Conservation (phyloP, 2,888 invertebrate genomes). For the Patella depressa region DNA sequence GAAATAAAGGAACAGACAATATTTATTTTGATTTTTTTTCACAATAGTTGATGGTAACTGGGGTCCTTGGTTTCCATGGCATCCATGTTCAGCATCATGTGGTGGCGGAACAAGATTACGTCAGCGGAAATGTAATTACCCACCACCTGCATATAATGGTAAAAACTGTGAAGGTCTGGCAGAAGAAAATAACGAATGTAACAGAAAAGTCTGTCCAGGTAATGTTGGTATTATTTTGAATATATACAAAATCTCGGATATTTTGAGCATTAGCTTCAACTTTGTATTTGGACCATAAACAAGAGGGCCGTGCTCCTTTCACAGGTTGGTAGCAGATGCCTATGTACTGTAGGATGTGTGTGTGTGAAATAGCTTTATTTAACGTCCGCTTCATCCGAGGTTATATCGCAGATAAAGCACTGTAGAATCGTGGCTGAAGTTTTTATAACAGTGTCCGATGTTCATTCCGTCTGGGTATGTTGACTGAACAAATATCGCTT, state of each 20-base stretch:
- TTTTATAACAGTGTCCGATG: too few species aligned
- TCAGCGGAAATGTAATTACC: conserved; percentile 60
- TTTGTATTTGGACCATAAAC: background rate
- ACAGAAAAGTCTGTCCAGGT: conserved; percentile 58
- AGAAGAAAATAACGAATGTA: conserved; percentile 49
- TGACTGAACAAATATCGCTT: too few species aligned
- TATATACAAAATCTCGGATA: too few species aligned
- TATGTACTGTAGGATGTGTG: background rate
- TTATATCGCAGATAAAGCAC: too few species aligned
- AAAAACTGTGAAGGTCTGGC: conserved; percentile 47
- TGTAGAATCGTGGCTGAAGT: too few species aligned
- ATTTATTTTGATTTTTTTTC: background rate
- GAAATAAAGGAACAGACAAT: background rate
- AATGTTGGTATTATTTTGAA: background rate
- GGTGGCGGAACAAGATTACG: conserved; percentile 51
- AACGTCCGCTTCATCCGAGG: background rate
- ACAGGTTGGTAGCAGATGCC: background rate
- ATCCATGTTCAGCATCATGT: conserved; percentile 53
- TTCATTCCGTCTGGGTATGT: too few species aligned
- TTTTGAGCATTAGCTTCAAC: too few species aligned
- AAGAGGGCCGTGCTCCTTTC: background rate
- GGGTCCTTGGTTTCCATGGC: conserved; percentile 64
- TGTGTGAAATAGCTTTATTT: background rate
- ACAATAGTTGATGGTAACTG: conserved; percentile 61
- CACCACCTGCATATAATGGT: conserved; percentile 60